Base-by-base conservation (phyloP, 1,140 invertebrate species). In the Augochlora pura region DNA sequence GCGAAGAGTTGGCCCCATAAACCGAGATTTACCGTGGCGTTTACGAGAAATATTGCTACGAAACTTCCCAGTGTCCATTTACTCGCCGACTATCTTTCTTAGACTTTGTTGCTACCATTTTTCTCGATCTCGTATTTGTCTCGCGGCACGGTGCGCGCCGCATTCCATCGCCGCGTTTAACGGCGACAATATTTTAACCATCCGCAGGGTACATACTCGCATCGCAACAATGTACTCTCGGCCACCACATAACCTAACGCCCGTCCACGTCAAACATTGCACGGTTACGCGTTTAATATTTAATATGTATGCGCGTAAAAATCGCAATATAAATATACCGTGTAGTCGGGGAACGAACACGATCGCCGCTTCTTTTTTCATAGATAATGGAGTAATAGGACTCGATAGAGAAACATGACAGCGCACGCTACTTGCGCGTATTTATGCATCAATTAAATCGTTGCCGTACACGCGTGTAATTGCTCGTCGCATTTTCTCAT, bases 1-100 rank as follows among this genome's bases (percentile, higher is more conserved):
- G 57, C 72, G 54, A 62, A 57, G 67, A 80, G 80, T 85, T 85
- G 77, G 63, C 57, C 27, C 64, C 64, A 71, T 73, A 77, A 64
- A 25, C 18, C 60, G 9, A 66, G 68, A 74, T 74, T 84, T 77
- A 81, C 65, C 38, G 46, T 54, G 77, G 63, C 78, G 25, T 84
- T 84, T 85, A 77, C 72, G 67, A 76, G 60, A 64, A 62, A 21
- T 27, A 69, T 77, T 69, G 14, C 59, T 77, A 62, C 71, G 77
- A 73, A 73, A 49, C 68, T 59, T 81, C 64, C 38, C 76, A 80
- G 83, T 79, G 57, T 69, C 32, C 8, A 10, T 21, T 16, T 32
- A 38, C 1, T 18, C 1, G 14, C 23, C 38, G 23, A n/a, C 1
- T 27, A 7, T 60, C 42, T 32, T 25, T 66, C 10, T 32, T 8